A percentile compares a stretch with the other conserved stretches of the same genome.
phyloP scores from a whole-genome alignment of 2,888 invertebrate genomes.

The Notodonta ziczac region DNA sequence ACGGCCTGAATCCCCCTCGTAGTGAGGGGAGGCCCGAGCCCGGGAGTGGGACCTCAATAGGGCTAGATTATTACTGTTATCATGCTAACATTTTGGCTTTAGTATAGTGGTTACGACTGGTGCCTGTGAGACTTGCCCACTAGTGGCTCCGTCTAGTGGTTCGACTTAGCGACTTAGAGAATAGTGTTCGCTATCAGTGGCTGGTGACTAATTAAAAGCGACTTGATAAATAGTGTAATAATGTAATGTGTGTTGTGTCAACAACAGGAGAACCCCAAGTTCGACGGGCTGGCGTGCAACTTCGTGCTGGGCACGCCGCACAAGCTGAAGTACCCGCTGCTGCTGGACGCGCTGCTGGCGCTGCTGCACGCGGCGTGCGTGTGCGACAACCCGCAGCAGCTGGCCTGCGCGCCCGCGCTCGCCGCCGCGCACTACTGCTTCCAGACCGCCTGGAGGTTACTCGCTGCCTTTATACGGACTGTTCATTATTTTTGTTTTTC shows the following conservation, averaged over 20 bases:
- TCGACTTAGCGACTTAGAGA: no score
- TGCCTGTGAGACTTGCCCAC: no score
- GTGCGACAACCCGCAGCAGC: constrained; percentile 76
- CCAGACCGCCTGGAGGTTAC: constrained; percentile 90
- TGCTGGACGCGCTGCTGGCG: constrained; percentile 94
- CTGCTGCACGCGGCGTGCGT: constrained; percentile 93
- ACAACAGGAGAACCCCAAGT: constrained; percentile 94
- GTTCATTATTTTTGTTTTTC: background rate
- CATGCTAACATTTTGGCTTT: no score
- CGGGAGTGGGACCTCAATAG: no score
- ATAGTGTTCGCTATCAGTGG: no score
- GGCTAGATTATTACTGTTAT: no score
- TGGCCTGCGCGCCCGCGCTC: constrained; percentile 85
- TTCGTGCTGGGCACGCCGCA: constrained; percentile 97
- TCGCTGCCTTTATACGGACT: constrained; percentile 37
- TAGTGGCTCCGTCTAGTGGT: no score
- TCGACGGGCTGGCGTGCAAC: constrained; percentile 96
- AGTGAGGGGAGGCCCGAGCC: no score
- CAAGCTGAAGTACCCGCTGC: constrained; percentile 93
- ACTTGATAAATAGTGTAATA: background rate
- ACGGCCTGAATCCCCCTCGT: no score
- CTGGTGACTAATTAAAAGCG: no score
- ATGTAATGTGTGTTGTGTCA: constrained; percentile 3
- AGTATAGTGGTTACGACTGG: no score
- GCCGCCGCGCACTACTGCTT: constrained; percentile 97